Conservation (phyloP, 1,140 invertebrate species). For the Holotrichia oblita region DNA sequence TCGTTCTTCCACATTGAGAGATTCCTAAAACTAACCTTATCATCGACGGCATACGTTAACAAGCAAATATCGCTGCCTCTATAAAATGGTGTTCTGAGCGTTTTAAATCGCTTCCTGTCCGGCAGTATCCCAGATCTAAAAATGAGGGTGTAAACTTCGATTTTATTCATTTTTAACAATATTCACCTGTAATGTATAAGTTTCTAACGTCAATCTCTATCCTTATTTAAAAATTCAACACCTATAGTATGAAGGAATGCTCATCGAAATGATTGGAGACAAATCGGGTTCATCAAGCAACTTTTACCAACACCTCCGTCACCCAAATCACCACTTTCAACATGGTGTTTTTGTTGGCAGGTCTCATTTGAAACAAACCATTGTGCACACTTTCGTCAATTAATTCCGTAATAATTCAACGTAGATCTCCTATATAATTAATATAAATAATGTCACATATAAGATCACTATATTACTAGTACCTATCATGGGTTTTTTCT, state of each 20-base stretch:
- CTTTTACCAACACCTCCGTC: constrained; percentile 94
- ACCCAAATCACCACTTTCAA: constrained; percentile 90
- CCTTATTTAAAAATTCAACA: constrained; percentile 94
- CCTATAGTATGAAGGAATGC: constrained; percentile 94
- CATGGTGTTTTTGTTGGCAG: constrained; percentile 57
- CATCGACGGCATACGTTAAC: constrained; percentile 86
- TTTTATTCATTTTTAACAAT: not conserved
- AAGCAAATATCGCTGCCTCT: constrained; percentile 92
- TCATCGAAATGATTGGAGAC: constrained; percentile 93
- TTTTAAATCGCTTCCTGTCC: constrained; percentile 93
- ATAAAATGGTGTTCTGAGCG: constrained; percentile 91
- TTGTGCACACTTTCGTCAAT: not conserved
- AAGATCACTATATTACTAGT: constrained; percentile 1
- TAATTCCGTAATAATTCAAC: not conserved
- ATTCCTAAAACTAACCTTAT: constrained; percentile 84
- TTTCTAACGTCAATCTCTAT: constrained; percentile 81
- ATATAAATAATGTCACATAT: not conserved
- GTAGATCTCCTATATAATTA: not conserved
- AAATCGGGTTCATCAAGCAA: constrained; percentile 93
- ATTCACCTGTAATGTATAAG: constrained; percentile 83
- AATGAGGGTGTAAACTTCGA: constrained; percentile 46
- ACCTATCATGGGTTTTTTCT: not conserved
- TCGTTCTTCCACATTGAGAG: constrained; percentile 88
- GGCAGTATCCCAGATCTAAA: constrained; percentile 94
- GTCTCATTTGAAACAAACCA: constrained; percentile 51